A percentile compares a stretch with the other conserved stretches of the same genome.
Conservation (phyloP, 1,140 invertebrate genomes). For the Alviniconcha marisindica region DNA sequence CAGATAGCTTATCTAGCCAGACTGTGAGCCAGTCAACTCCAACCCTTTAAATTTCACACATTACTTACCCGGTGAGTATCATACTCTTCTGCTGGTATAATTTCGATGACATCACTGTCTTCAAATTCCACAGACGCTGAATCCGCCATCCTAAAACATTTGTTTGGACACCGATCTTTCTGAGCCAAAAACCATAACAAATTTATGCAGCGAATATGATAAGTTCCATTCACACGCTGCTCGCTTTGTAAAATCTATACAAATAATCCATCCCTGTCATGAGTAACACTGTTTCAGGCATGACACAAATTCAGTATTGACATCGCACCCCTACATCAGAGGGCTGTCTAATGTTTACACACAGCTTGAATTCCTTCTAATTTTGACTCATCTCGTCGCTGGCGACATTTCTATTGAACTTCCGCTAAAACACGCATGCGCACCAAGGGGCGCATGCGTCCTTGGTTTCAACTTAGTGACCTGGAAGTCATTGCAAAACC, state of each 20-base stretch:
- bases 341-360: not conserved
- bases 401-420: slow-evolving; percentile 25
- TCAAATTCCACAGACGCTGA: not conserved
- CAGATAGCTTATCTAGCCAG: not conserved
- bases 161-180: not conserved
- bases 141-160: not conserved
- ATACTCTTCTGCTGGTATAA: slow-evolving; percentile 16
- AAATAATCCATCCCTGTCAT: not conserved
- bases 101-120: slow-evolving; percentile 30
- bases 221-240: not conserved
- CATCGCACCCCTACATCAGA: not conserved
- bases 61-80: slow-evolving; percentile 13
- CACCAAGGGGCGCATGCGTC: slow-evolving; percentile 15
- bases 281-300: slow-evolving; percentile 14
- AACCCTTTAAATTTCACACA: not conserved
- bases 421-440: not conserved
- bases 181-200: not conserved
- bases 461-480: slow-evolving; percentile 24
- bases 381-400: slow-evolving; percentile 33
- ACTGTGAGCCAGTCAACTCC: not conserved
- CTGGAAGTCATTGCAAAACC: not conserved
- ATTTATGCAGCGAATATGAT: slow-evolving; percentile 35
- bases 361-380: slow-evolving; percentile 28
- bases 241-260: not conserved
- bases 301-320: not conserved